Evolutionary conservation across 1,140 invertebrate genomes (phyloP).

Genomic region (Meloidogyne floridensis): DNA sequence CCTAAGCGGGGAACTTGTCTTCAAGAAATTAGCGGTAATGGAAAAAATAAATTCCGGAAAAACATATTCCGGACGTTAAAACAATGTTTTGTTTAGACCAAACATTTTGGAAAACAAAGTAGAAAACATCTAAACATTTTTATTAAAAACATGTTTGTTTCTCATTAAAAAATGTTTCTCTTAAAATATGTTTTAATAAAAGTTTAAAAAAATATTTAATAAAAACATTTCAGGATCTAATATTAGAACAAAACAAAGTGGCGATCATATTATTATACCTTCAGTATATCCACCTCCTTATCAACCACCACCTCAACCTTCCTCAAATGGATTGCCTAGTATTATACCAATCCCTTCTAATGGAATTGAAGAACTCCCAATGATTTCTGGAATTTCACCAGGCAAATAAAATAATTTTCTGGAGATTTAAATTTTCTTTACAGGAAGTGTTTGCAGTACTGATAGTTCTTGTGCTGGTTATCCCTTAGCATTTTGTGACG

Average conservation of each 20-base stretch:
- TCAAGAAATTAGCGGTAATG: not conserved
- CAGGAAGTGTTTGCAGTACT: conserved; percentile 44
- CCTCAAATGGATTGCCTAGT: not conserved
- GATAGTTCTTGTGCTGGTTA: conserved; percentile 61
- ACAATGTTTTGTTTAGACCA: too few species aligned
- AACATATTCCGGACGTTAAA: too few species aligned
- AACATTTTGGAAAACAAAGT: too few species aligned
- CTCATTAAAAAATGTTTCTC: too few species aligned
- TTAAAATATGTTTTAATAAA: too few species aligned
- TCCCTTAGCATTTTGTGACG: conserved; percentile 62
- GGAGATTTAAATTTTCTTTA: not conserved
- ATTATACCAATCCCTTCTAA: not conserved
- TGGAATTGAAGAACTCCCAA: not conserved
- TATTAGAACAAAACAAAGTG: not conserved
- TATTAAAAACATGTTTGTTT: too few species aligned
- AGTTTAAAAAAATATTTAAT: too few species aligned
- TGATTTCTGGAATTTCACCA: conserved; percentile 34
- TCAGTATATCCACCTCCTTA: not conserved
- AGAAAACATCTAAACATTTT: too few species aligned
- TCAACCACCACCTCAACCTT: not conserved
- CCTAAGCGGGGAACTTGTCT: conserved; percentile 8
- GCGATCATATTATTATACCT: not conserved
- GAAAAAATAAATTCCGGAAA: too few species aligned
- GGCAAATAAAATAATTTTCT: not conserved
- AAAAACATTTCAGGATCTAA: not conserved